Conservation (phyloP, 2,888 invertebrate genomes). For the Rotaria sp. region DNA sequence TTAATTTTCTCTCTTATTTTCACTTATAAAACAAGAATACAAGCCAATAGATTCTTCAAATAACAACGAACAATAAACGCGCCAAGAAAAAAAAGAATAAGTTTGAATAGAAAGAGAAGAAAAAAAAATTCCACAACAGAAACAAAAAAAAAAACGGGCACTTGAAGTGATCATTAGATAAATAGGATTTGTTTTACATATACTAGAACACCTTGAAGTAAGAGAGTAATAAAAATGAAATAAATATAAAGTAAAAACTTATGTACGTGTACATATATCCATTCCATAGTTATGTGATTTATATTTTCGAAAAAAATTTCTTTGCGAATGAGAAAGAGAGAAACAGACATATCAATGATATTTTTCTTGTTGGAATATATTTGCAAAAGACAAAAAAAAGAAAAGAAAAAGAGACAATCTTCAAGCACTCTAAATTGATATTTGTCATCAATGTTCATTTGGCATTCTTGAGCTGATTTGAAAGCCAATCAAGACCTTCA, state of each 20-base stretch:
- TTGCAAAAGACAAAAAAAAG: slow-evolving; percentile 9
- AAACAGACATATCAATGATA: background rate
- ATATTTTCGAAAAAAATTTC: background rate
- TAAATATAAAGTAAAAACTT: background rate
- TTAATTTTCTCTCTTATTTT: background rate
- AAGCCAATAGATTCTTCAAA: background rate
- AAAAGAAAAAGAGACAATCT: background rate
- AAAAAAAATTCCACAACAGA: background rate
- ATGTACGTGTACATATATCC: background rate
- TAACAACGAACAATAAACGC: slow-evolving; percentile 5
- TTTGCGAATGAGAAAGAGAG: background rate
- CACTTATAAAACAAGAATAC: background rate
- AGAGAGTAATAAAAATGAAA: background rate
- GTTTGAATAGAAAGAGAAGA: background rate
- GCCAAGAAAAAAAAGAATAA: background rate
- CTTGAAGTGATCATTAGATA: slow-evolving; percentile 10
- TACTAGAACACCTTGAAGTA: slow-evolving; percentile 19
- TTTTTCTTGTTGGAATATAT: background rate
- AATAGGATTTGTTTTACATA: background rate
- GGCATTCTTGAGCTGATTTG: slow-evolving; percentile 88
- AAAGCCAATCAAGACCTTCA: slow-evolving; percentile 98
- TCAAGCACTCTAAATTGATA: background rate
- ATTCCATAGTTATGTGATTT: background rate
- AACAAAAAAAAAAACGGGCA: background rate
- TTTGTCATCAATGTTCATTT: slow-evolving; percentile 27